Conservation (phyloP, 1,140 invertebrate genomes). For the Drosophila setifemur region DNA sequence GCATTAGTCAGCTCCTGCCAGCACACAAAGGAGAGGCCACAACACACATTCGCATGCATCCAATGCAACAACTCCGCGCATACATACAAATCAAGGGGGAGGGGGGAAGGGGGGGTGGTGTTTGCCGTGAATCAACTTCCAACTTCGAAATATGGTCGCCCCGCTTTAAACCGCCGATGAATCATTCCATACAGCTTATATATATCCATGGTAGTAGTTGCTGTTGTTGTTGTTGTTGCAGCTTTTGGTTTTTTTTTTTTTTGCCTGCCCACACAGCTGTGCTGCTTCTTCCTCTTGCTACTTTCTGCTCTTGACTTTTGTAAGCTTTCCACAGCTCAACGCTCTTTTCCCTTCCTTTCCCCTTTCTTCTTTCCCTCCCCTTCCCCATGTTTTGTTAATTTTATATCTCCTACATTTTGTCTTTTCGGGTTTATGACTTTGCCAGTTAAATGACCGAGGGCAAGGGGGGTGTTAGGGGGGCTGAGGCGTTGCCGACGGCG, state of each 20-base stretch:
- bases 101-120: constrained; percentile 12
- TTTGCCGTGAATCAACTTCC: constrained; percentile 72
- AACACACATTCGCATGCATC: constrained; percentile 1
- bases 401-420: constrained; percentile 37
- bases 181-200: constrained; percentile 43
- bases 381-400: constrained; percentile 73
- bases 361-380: constrained; percentile 50
- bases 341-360: constrained; percentile 34
- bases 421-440: constrained; percentile 26
- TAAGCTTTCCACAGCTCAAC: constrained; percentile 43
- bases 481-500: constrained; percentile 32
- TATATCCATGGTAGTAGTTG: too few species aligned
- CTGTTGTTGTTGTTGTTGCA: not conserved
- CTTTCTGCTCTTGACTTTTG: constrained; percentile 31
- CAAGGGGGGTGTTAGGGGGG: not conserved
- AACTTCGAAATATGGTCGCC: constrained; percentile 67
- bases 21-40: constrained; percentile 46
- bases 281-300: constrained; percentile 22
- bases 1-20: constrained; percentile 41
- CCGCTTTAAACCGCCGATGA: constrained; percentile 50
- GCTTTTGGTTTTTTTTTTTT: not conserved
- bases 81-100: constrained; percentile 21
- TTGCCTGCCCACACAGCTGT: constrained; percentile 29
- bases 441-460: not conserved
- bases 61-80: constrained; percentile 1